phyloP scores from a whole-genome alignment of 2,888 invertebrate species.

The Slavum lentiscoides region DNA sequence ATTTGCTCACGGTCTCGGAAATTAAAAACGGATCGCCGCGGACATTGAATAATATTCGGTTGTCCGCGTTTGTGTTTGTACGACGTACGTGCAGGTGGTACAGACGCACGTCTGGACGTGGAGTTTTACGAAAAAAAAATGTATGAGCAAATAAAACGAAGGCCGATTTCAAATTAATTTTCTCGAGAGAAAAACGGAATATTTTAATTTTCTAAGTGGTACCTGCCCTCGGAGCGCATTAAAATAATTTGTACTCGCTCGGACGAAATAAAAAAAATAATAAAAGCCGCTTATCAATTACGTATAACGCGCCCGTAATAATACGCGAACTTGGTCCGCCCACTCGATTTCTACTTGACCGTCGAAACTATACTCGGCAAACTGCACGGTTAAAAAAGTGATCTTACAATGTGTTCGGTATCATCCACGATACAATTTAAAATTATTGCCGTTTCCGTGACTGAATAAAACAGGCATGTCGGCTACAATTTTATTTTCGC shows the following conservation, averaged over 20 bases:
- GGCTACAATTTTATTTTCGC: too few relatives aligned
- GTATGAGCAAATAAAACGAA: neutral
- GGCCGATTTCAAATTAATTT: neutral
- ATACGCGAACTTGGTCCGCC: too few relatives aligned
- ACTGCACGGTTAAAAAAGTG: too few relatives aligned
- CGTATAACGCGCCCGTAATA: too few relatives aligned
- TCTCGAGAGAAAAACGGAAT: neutral
- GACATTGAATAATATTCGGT: neutral
- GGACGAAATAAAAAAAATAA: neutral
- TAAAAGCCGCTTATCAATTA: neutral
- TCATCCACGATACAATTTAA: too few relatives aligned
- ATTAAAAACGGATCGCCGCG: neutral
- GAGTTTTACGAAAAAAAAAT: neutral
- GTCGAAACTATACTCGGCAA: too few relatives aligned
- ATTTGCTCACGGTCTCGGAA: neutral
- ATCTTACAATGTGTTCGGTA: too few relatives aligned
- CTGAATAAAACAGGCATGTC: too few relatives aligned
- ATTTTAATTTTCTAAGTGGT: neutral
- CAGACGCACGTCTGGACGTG: neutral
- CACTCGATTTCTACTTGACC: too few relatives aligned
- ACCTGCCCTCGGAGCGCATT: neutral
- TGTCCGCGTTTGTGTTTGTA: too few relatives aligned
- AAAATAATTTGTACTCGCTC: neutral
- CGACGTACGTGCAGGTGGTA: too few relatives aligned
- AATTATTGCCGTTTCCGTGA: too few relatives aligned